Conservation (phyloP, 1,140 invertebrate species). For the Eumeta japonica region DNA sequence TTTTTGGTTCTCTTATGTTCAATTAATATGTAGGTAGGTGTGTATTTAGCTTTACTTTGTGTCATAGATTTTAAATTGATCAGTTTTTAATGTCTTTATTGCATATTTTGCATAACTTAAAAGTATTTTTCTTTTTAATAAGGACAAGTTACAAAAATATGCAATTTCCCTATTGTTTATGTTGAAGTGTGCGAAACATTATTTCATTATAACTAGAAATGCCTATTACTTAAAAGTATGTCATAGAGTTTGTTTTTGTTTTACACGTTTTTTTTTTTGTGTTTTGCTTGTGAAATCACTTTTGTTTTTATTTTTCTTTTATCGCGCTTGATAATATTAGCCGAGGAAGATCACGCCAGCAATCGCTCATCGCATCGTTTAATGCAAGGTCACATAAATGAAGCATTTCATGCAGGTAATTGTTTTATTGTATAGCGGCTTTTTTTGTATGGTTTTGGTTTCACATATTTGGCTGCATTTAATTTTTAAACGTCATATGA, state of each 20-base stretch:
- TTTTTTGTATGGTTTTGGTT: too few species aligned
- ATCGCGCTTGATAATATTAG: constrained; percentile 43
- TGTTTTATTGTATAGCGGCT: too few species aligned
- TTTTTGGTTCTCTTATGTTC: constrained; percentile 48
- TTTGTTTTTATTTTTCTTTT: constrained; percentile 19
- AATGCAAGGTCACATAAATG: constrained; percentile 25
- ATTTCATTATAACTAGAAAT: too few species aligned
- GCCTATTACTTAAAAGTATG: too few species aligned
- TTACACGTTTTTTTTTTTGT: constrained; percentile 1
- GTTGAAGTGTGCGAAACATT: too few species aligned
- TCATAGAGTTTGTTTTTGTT: constrained; percentile 15
- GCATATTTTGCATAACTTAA: too few species aligned
- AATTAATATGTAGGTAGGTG: constrained; percentile 8
- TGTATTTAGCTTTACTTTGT: constrained; percentile 38
- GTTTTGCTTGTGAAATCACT: constrained; percentile 17
- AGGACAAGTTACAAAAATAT: too few species aligned
- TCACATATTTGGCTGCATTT: too few species aligned
- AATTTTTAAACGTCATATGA: too few species aligned
- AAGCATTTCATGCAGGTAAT: constrained; percentile 30
- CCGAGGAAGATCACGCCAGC: constrained; percentile 61
- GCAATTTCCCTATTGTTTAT: too few species aligned
- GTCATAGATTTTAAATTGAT: too few species aligned
- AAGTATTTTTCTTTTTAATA: constrained; percentile 12
- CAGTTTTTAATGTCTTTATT: constrained; percentile 14
- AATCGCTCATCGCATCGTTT: constrained; percentile 27